Conservation (phyloP, 35 echinoderm and acorn worm genomes). For the Lytechinus pictus region DNA sequence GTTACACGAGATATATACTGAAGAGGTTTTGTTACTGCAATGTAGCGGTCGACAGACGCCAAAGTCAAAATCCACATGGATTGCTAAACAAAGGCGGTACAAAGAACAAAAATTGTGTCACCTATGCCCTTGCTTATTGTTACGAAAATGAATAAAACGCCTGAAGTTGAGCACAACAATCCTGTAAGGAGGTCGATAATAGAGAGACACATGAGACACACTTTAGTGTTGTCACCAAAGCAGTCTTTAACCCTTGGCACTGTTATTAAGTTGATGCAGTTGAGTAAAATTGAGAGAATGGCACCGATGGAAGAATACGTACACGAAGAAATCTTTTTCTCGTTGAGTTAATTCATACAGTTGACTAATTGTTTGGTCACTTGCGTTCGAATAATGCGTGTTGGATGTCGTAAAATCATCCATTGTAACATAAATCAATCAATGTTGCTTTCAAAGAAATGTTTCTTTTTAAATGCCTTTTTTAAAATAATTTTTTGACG, state of each 20-base stretch:
- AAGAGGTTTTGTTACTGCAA: conserved; percentile 61
- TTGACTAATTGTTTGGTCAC: background rate
- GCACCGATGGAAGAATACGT: background rate
- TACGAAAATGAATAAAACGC: background rate
- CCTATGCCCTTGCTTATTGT: too few relatives aligned
- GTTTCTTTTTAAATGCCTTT: too few relatives aligned
- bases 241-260: background rate
- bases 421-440: too few relatives aligned
- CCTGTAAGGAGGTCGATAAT: background rate
- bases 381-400: too few relatives aligned
- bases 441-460: too few relatives aligned
- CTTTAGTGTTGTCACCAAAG: conserved; percentile 22
- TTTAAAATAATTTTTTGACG: too few relatives aligned
- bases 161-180: background rate
- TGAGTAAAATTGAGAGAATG: background rate
- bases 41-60: conserved; percentile 57
- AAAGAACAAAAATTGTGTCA: background rate
- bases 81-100: conserved; percentile 8
- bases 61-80: conserved; percentile 34
- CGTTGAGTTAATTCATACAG: background rate
- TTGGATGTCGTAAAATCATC: too few relatives aligned
- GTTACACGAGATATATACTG: conserved; percentile 42
- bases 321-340: background rate
- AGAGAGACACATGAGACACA: background rate
- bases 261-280: background rate